phyloP scores from a whole-genome alignment of 2,797 vertebrate species.

The Pseudocheirus occidentalis region DNA sequence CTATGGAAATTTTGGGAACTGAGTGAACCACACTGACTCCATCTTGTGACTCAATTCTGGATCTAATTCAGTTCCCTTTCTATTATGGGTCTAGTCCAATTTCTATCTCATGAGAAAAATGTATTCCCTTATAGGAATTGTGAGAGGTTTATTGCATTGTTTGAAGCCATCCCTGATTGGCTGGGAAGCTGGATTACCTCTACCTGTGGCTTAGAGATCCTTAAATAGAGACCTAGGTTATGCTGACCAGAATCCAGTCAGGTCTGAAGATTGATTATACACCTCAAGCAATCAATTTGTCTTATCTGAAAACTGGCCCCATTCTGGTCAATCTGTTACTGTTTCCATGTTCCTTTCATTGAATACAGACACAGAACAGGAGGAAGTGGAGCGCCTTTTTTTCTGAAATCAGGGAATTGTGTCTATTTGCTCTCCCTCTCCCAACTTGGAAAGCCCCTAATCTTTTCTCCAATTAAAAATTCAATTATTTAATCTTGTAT shows the following conservation, averaged over 20 bases:
- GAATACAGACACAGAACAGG: background rate
- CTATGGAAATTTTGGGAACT: background rate
- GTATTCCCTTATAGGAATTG: background rate
- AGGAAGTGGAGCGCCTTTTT: background rate
- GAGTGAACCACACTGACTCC: background rate
- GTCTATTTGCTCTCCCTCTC: background rate
- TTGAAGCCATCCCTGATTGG: background rate
- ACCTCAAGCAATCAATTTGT: background rate
- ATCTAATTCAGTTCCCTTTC: background rate
- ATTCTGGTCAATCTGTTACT: background rate
- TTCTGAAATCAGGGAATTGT: background rate
- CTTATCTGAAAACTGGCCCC: background rate
- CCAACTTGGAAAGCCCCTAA: background rate
- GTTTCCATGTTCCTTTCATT: background rate
- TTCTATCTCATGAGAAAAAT: background rate
- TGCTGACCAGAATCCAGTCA: background rate
- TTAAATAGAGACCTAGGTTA: background rate
- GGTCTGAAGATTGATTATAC: background rate
- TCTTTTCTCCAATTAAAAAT: background rate
- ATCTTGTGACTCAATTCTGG: background rate
- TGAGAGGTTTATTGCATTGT: background rate
- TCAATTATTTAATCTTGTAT: background rate
- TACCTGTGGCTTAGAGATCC: background rate
- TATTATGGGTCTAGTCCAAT: background rate
- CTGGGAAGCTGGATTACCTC: background rate